Percentiles rank a stretch among this genome's conserved stretches.
Evolutionary conservation across 2,797 vertebrate genomes (phyloP).

Genomic region (Microchirus variegatus): DNA sequence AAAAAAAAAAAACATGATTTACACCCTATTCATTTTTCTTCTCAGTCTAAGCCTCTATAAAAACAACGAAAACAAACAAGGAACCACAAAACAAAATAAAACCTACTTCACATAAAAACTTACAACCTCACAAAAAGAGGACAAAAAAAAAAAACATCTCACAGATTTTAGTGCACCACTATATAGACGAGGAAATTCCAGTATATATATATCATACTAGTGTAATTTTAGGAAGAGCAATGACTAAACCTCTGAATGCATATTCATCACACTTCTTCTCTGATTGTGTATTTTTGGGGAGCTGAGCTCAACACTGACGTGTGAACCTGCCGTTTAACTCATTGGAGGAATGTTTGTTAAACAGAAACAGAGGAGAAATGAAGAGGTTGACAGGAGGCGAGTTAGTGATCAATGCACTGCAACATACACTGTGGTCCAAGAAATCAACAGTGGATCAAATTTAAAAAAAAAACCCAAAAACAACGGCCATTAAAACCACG

Average conservation of each 20-base stretch:
- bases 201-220: conserved; percentile 52
- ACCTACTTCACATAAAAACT: conserved; percentile 74
- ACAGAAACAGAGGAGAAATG: conserved; percentile 54
- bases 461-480: no score
- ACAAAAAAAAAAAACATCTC: conserved; percentile 54
- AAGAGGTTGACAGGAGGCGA: conserved; percentile 57
- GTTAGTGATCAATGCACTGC: conserved; percentile 71
- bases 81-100: conserved; percentile 70
- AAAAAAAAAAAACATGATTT: conserved; percentile 74
- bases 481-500: conserved; percentile 40
- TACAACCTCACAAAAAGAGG: conserved; percentile 60
- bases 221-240: conserved; percentile 43
- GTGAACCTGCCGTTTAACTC: conserved; percentile 67
- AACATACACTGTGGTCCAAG: conserved; percentile 57
- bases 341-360: conserved; percentile 81
- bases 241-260: conserved; percentile 48
- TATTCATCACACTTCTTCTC: conserved; percentile 57
- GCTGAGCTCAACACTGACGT: conserved; percentile 64
- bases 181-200: conserved; percentile 65
- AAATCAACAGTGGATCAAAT: conserved; percentile 26
- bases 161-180: conserved; percentile 76
- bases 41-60: conserved; percentile 58
- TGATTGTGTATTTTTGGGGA: conserved; percentile 58
- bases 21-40: conserved; percentile 53
- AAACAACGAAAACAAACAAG: conserved; percentile 62